Evolutionary conservation across 2,113 vertebrate species (phyloP), one percentile per base, ranked within the genome.

Genomic region (Trachemys scripta): DNA sequence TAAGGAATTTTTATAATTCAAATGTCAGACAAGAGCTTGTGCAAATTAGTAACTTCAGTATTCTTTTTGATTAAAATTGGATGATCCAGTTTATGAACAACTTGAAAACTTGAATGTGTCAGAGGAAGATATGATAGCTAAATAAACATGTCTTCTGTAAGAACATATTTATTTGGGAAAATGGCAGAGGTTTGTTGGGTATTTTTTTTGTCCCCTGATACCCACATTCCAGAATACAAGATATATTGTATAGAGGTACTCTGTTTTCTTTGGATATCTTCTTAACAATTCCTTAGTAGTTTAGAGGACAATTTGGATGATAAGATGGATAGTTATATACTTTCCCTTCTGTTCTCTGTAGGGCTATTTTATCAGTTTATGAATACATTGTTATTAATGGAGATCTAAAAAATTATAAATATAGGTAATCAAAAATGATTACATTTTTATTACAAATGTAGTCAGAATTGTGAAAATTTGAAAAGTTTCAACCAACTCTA

Each of bases 221-320:
- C 27, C 79, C 2, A 1, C 1, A 84, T 72, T 85, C 78, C 93
- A 49, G 91, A 35, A 82, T 85, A 59, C 42, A 90, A 59, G 69
- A 95, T 92, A 93, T 81, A 92, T 47, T 22, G 53, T 87, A 27
- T 65, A 90, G 35, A 89, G 84, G 5, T 82, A 93, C 31, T 87
- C 87, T 35, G 78, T 86, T 35, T 2, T 59, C 94, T 94, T 95
- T 94, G 83, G 95, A 84, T 10, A 89, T 49, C 53, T 42, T 76
- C 83, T 49, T 95, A 95, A 90, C 45, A 84, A 88, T 72, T 96
- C 62, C 49, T 91, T 89, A 88, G 72, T 75, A 82, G 91, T 93
- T 93, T 93, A 22, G 0, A 0, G 49, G 16, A 29, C 90, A 94
- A 62, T 24, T 92, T 90, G 89, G 50, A 2, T 27, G 35, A 72